Evolutionary conservation across 1,140 invertebrate species (phyloP), one percentile per base, ranked within the genome.

Genomic region (Colletes latitarsis): DNA sequence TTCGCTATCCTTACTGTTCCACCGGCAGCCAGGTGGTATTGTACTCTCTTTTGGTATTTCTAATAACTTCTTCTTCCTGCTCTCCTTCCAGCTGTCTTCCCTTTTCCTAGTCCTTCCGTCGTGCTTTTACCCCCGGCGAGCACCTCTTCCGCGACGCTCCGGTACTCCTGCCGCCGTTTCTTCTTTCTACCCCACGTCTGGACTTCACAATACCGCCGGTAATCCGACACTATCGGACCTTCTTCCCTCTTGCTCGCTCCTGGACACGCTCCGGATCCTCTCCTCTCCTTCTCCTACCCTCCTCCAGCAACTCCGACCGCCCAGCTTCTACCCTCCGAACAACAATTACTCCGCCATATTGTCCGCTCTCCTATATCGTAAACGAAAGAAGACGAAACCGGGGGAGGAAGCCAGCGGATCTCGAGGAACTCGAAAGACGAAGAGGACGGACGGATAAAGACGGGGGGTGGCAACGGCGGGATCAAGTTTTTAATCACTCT

Each of bases 401-500:
- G 3, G 64, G 69, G 63, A 52, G 17, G 5, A 2, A 0, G 14
- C 30, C 8, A 43, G 43, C 17, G 10, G 72, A 77, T 30, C 30
- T 30, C 30, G 74, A 78, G 53, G 62, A 81, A 77, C 66, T 63
- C 75, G 79, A 81, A 77, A 78, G 58, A 82, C 82, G 49, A 67
- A 64, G 79, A 66, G 73, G 81, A 82, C 63, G 81, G 82, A 81
- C 57, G 77, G 75, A 85, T 86, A 84, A 84, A 82, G 87, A 87
- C 85, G 81, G 82, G 82, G 84, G 82, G 80, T 75, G 68, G 57
- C 80, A 30, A 55, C 71, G 67, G 78, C 55, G 77, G 87, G 87
- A 90, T 90, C 89, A 90, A 90, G 88, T 90, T 90, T 90, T 90
- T 90, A 90, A 90, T 90, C 89, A 90, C 89, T 90, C 88, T 89